Conservation (phyloP, 2,888 invertebrate genomes). For the Sarcophaga subvicina region DNA sequence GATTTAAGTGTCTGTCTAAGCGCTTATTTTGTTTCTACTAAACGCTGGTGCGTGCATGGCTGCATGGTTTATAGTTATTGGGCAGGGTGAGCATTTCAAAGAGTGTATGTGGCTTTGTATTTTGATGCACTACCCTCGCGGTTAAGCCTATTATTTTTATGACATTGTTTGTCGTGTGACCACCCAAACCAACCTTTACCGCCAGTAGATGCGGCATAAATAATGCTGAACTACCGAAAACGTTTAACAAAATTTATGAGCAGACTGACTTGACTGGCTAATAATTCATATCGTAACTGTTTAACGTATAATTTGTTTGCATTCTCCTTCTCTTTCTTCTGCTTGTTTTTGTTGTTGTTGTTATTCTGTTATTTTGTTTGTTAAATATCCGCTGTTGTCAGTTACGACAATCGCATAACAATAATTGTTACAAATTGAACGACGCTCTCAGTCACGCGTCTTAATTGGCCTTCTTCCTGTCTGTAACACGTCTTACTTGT, state of each 20-base stretch:
- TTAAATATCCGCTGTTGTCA: constrained; percentile 66
- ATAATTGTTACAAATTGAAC: constrained; percentile 82
- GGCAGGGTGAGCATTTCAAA: background rate
- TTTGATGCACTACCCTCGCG: constrained; percentile 64
- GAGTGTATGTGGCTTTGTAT: background rate
- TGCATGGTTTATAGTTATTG: constrained; percentile 18
- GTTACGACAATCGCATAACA: constrained; percentile 76
- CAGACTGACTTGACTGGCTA: constrained; percentile 19
- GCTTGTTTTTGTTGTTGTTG: background rate
- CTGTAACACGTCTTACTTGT: constrained; percentile 45
- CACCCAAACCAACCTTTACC: constrained; percentile 59
- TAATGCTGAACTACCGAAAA: constrained; percentile 27
- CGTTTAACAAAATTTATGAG: constrained; percentile 27
- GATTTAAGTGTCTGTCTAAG: constrained; percentile 10
- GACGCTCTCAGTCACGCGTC: constrained; percentile 80
- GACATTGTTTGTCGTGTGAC: constrained; percentile 70
- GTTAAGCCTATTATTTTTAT: constrained; percentile 71
- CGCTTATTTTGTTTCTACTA: constrained; percentile 44
- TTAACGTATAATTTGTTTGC: constrained; percentile 46
- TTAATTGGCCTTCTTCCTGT: constrained; percentile 72
- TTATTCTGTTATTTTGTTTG: constrained; percentile 28
- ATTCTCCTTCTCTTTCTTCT: no score
- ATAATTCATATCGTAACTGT: constrained; percentile 52
- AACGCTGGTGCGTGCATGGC: constrained; percentile 64
- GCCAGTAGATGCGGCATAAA: background rate